Evolutionary conservation across 2,888 invertebrate genomes (phyloP).

Genomic region (Acanthosepion lycidas): DNA sequence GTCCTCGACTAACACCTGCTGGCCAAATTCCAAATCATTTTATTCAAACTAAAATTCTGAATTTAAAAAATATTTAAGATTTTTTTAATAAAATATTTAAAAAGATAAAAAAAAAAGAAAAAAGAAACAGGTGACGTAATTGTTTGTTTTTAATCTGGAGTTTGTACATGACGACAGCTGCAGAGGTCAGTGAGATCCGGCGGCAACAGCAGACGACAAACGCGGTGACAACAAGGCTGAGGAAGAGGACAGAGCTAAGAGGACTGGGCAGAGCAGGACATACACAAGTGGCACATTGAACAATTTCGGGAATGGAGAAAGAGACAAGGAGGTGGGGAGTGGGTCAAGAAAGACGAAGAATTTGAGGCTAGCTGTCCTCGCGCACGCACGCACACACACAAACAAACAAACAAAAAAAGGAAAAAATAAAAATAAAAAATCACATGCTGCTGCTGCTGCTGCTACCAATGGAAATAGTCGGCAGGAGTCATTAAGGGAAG

Average conservation of each 20-base stretch:
- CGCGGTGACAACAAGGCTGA: not conserved
- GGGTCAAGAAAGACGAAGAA: constrained; percentile 18
- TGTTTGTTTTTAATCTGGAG: constrained; percentile 37
- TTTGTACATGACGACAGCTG: constrained; percentile 46
- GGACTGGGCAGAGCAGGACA: not conserved
- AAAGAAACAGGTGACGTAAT: not conserved
- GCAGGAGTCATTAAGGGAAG: constrained; percentile 11
- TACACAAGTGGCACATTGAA: not conserved
- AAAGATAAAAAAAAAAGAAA: constrained; percentile 4
- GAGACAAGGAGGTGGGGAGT: not conserved
- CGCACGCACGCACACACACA: no score
- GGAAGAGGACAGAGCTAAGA: not conserved
- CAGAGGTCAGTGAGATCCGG: constrained; percentile 44
- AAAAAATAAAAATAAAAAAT: not conserved
- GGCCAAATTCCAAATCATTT: not conserved
- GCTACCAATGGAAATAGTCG: constrained; percentile 23
- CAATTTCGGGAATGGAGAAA: not conserved
- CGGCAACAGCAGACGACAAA: constrained; percentile 36
- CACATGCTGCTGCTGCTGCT: constrained; percentile 42
- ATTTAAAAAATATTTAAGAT: not conserved
- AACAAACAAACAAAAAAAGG: no score
- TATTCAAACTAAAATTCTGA: not conserved
- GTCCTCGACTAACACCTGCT: constrained; percentile 74
- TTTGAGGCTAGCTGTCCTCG: not conserved
- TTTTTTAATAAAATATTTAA: not conserved